Evolutionary conservation across 2,888 invertebrate genomes (phyloP).

Genomic region (Lypha dubia): DNA sequence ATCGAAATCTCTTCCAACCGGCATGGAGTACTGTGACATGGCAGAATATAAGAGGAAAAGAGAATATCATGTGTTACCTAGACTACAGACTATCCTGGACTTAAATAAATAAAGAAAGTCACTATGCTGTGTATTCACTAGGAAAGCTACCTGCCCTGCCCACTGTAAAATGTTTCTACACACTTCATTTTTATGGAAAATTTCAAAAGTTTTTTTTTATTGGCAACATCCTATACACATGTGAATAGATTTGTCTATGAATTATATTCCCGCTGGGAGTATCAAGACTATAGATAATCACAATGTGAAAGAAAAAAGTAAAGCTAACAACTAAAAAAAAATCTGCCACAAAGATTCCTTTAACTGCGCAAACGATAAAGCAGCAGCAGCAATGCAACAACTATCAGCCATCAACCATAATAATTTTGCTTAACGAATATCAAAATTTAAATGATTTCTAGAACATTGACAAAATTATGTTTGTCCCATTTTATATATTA

Average conservation of each 20-base stretch:
- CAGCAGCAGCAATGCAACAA: constrained; percentile 16
- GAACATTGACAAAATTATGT: constrained; percentile 70
- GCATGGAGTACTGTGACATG: too few species aligned
- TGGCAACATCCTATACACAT: constrained; percentile 43
- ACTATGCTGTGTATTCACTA: too few species aligned
- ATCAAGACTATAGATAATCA: background rate
- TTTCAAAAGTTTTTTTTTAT: background rate
- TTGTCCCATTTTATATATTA: constrained; percentile 71
- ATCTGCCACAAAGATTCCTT: background rate
- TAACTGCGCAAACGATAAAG: constrained; percentile 19
- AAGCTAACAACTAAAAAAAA: background rate
- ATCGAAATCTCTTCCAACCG: too few species aligned
- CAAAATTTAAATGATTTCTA: constrained; percentile 70
- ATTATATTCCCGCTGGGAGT: constrained; percentile 71
- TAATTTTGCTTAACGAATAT: constrained; percentile 67
- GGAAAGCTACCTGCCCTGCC: too few species aligned
- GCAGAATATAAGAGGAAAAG: too few species aligned
- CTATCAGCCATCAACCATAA: constrained; percentile 22
- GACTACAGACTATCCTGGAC: too few species aligned
- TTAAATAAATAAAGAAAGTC: too few species aligned
- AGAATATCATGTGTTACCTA: too few species aligned
- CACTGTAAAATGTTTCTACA: constrained; percentile 47
- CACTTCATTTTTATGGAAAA: constrained; percentile 40
- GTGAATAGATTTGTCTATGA: constrained; percentile 70
- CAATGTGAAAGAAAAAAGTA: background rate